Evolutionary conservation across 2,113 vertebrate genomes (phyloP), one percentile per base, ranked within the genome.

Genomic region (Hypanus sabinus): DNA sequence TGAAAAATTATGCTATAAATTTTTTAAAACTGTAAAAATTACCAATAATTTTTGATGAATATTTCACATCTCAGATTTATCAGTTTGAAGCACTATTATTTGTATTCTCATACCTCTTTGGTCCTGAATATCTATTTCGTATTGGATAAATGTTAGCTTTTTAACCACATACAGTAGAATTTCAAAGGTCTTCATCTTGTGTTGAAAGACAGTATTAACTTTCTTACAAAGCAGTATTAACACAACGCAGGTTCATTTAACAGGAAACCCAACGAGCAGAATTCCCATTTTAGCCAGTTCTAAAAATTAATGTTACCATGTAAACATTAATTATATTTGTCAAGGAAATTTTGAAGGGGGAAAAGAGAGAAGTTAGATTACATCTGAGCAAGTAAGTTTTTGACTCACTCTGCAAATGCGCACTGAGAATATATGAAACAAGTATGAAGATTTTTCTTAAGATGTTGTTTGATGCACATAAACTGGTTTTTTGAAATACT

Each of bases 71-170:
- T 90, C 33, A 90, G 11, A 68, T 62, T 65, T 65, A 90, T 10
- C 30, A n/a, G 87, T 14, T 90, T 90, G 60, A 90, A 90, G 60
- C 60, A 90, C 85, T 90, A 46, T 65, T 27, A 88, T 88, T 60
- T 57, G 60, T 62, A 33, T 60, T 30, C 83, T 62, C 83, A 87
- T 60, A 60, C 57, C 30, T 65, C 60, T 36, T 90, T 90, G 30
- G 60, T 68, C 60, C 60, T 65, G 60, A 65, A 90, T 68, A 33
- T 30, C 5, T 55, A 83, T 90, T 90, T 90, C 87, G 33, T 27
- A 14, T 90, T 27, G 33, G 87, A 65, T 90, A 65, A 65, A 90
- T 65, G 30, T 27, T 20, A 12, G 87, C 62, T 90, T 65, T 90
- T 46, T 46, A 46, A 65, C n/a, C 62, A 24, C 36, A 83, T 83